Percentiles rank a stretch among this genome's conserved stretches.
Evolutionary conservation across 2,797 vertebrate genomes (phyloP).

Genomic region (Peromyscus melanophrys): DNA sequence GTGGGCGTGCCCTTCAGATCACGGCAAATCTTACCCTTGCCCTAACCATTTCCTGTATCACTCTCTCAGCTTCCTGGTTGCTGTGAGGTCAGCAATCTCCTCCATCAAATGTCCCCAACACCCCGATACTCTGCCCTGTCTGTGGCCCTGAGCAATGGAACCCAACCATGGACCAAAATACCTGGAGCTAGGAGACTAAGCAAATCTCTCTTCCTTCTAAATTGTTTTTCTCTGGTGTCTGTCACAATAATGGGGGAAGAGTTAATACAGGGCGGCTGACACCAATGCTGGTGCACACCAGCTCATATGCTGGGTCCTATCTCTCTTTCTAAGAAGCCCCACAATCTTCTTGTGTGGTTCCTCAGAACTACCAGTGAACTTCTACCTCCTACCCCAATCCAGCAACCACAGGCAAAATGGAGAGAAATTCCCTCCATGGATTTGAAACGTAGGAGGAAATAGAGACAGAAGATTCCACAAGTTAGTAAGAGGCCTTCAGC

Average conservation of each 20-base stretch:
- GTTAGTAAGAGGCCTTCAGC: neutral
- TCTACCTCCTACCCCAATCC: neutral
- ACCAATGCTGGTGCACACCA: too few species aligned
- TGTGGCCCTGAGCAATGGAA: neutral
- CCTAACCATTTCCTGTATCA: neutral
- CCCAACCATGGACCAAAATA: neutral
- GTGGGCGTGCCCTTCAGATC: neutral
- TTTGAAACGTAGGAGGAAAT: neutral
- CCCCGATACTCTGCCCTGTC: neutral
- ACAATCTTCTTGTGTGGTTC: neutral
- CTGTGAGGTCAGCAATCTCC: neutral
- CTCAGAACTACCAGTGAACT: neutral
- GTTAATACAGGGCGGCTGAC: neutral
- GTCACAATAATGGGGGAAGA: neutral
- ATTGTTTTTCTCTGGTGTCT: neutral
- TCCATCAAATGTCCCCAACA: neutral
- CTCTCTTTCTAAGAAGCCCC: neutral
- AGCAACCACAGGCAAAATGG: neutral
- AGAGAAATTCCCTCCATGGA: neutral
- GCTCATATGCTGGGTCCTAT: neutral
- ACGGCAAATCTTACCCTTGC: neutral
- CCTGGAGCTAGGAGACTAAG: neutral
- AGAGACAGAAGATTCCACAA: neutral
- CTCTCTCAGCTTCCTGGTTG: neutral
- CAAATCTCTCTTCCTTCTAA: neutral